Base-by-base conservation (phyloP, 1,140 invertebrate species). In the Bombyx mori region DNA sequence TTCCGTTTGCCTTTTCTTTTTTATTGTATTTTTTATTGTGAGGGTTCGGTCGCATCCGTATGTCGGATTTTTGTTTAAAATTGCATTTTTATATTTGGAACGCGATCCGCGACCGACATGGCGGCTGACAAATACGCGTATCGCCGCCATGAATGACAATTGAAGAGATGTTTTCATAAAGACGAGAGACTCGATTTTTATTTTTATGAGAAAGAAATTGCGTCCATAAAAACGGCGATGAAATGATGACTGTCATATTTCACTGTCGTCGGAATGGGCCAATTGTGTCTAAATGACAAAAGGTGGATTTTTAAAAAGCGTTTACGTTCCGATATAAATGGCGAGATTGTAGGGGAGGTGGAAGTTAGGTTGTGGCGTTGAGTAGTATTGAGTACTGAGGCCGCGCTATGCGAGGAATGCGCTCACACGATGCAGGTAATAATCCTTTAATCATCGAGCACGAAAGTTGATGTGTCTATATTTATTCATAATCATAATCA, bases 151-250 rank as follows among this genome's bases (percentile, higher is more conserved):
- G 84, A 87, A 87, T 87, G 84, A 85, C 84, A 87, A 87, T 87
- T 75, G 75, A 82, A 79, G 79, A 79, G 79, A 85, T 87, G 81
- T 82, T 87, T 87, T 87, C 84, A 82, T 84, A 84, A 86, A 82
- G 82, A 86, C 69, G 68, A 58, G 48, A 18, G 26, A 35, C 58
- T 44, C 81, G 77, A 76, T 79, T 83, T 83, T 81, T 78, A 75
- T 77, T 79, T 86, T 87, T 82, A 87, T 85, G 71, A 72, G 73
- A 82, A 85, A 85, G 84, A 80, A 82, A 87, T 87, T 85, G 82
- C 73, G 69, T 71, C 71, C 75, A 82, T 85, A 85, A 87, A 82
- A 87, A 81, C 69, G 76, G 75, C 75, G 77, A 73, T 73, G 76
- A 77, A 86, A 82, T 82, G 84, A 87, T 86, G 83, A 77, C 66